Evolutionary conservation across 2,113 vertebrate species (phyloP).

Genomic region (Gallinago undulata): DNA sequence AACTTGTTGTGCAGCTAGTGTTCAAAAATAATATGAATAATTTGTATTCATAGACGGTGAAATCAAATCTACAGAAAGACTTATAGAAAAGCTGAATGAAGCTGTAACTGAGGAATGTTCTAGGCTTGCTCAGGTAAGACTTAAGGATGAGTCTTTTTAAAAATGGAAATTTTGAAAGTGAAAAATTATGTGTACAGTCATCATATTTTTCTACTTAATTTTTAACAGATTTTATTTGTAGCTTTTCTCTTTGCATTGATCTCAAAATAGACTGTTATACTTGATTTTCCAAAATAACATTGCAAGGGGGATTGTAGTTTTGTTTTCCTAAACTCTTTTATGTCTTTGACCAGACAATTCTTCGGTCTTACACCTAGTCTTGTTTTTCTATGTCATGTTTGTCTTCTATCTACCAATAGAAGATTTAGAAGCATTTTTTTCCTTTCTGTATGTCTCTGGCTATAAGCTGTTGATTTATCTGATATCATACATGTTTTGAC

Average conservation of each 20-base stretch:
- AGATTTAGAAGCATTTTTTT: neutral
- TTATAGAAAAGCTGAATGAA: conserved; percentile 76
- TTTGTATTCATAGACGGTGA: conserved; percentile 65
- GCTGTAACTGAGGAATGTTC: conserved; percentile 81
- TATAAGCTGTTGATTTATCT: neutral
- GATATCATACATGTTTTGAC: neutral
- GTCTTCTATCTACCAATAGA: neutral
- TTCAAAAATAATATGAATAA: neutral
- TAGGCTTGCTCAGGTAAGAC: conserved; percentile 74
- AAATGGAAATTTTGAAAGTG: neutral
- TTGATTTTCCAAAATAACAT: neutral
- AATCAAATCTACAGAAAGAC: conserved; percentile 66
- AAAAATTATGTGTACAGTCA: neutral
- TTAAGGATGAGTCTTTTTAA: neutral
- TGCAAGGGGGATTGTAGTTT: neutral
- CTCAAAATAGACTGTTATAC: neutral
- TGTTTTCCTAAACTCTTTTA: neutral
- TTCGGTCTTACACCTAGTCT: neutral
- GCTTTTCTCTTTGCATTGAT: neutral
- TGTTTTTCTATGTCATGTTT: neutral
- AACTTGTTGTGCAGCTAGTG: neutral
- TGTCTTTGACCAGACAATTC: neutral
- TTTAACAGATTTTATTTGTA: neutral
- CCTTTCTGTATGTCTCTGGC: neutral
- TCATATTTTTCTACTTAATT: neutral